Percentiles rank a stretch among this genome's conserved stretches.
These are phyloP conservation scores for Entomyzon cyanotis DNA, from an alignment of 2,113 vertebrate species.

Conservation along the genomic window DNA sequence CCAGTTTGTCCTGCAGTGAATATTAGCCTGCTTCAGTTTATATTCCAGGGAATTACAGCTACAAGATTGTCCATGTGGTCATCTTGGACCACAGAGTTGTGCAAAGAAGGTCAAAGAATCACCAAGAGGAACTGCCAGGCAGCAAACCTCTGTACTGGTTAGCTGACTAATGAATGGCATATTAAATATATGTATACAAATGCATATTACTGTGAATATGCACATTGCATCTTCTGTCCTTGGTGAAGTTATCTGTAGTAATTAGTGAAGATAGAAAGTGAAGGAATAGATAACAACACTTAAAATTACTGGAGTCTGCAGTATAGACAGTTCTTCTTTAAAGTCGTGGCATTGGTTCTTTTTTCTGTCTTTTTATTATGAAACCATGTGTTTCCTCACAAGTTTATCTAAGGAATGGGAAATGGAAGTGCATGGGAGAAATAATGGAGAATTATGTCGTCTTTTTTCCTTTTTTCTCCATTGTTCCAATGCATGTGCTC, in stretches of 20 bases:
- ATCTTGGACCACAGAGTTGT: not conserved
- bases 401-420: not conserved
- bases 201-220: not conserved
- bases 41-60: not conserved
- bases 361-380: not conserved
- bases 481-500: not conserved
- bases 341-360: not conserved
- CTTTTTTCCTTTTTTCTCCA: not conserved
- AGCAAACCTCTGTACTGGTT: not conserved
- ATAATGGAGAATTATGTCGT: accelerated
- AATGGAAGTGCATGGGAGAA: not conserved
- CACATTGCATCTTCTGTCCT: not conserved
- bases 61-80: not conserved
- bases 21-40: not conserved
- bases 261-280: not conserved
- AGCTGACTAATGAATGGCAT: not conserved
- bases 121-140: not conserved
- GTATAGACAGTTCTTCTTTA: not conserved
- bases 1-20: not conserved
- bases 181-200: not conserved
- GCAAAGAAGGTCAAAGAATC: not conserved
- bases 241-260: not conserved
- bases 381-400: not conserved
- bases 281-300: not conserved
- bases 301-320: not conserved